Evolutionary conservation across 2,113 vertebrate species (phyloP).

Genomic region (Grammomys dolichurus): DNA sequence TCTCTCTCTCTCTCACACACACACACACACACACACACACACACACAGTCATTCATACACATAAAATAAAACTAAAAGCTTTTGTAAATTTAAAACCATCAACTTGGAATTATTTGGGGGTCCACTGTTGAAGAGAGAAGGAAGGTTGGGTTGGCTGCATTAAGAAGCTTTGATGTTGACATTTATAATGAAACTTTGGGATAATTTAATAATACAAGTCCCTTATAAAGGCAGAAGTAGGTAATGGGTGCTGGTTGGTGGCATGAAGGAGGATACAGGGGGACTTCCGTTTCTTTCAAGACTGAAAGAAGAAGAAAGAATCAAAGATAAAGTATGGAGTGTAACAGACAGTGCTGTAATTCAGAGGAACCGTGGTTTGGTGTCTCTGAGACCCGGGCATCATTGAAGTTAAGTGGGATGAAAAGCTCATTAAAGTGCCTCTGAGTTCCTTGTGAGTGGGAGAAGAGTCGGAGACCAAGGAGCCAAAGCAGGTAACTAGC

Average conservation of each 20-base stretch:
- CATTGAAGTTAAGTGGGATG: not conserved
- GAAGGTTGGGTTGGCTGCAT: not conserved
- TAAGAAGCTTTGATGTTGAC: accelerated
- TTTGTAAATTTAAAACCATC: not conserved
- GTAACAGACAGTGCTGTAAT: too few relatives aligned
- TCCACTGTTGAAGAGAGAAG: not conserved
- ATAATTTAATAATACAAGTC: not conserved
- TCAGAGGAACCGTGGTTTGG: not conserved
- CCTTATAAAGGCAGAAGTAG: not conserved
- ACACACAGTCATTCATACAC: not conserved
- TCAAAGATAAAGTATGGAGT: not conserved
- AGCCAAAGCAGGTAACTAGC: not conserved
- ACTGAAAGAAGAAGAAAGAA: not conserved
- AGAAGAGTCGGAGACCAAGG: not conserved
- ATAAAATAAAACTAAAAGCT: not conserved
- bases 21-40: not conserved
- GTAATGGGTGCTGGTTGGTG: not conserved
- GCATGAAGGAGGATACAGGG: not conserved
- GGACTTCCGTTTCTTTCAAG: not conserved
- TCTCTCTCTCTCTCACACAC: too few relatives aligned
- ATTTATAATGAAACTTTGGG: not conserved
- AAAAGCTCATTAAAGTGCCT: not conserved
- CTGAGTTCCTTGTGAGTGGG: not conserved
- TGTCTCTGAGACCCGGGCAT: not conserved
- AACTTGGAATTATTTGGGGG: not conserved